Base-by-base conservation (phyloP, 2,888 invertebrate species). In the Lymantria monacha region DNA sequence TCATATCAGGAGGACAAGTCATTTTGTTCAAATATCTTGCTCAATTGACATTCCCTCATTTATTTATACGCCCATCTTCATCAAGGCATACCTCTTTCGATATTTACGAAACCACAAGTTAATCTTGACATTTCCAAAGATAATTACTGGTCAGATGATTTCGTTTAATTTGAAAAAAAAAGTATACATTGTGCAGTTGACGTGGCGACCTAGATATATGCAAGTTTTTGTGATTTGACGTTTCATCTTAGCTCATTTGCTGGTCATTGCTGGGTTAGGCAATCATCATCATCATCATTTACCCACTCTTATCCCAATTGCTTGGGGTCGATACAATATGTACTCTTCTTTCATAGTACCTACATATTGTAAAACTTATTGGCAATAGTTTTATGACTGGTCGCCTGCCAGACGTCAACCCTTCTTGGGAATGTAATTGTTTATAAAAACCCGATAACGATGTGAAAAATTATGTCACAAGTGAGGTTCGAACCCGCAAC, bases 41-140 rank as follows among this genome's bases (percentile, higher is more conserved):
- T 13, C 49, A 33, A 15, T 15, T 49, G 52, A 43, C 52, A 48
- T 52, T 52, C 15, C 15, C 41, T 31, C 30, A 43, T 46, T 41
- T 12, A 13, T 42, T 43, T 31, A 42, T 40, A 14, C n/a, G 42
- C 22, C 15, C 44, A 40, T 46, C 33, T 9, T 9, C 13, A 49
- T 43, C 69, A 66, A 66, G 67, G 69, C 15, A 14, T 56, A 53
- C 67, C 40, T 45, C 57, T 69, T 67, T 49, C 38, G 30, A 46
- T 42, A 31, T 42, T 48, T 66, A 60, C 49, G 59, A 59, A 63
- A 61, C 53, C 62, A 69, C 75, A 62, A 55, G 76, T 73, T 75
- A 66, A 65, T 69, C 77, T 77, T 77, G 77, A 77, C 77, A 77
- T 77, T 77, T 70, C 55, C 59, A 55, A 47, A 48, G 49, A 51